Conservation (phyloP, 2,797 vertebrate species). For the Danionella dracula region DNA sequence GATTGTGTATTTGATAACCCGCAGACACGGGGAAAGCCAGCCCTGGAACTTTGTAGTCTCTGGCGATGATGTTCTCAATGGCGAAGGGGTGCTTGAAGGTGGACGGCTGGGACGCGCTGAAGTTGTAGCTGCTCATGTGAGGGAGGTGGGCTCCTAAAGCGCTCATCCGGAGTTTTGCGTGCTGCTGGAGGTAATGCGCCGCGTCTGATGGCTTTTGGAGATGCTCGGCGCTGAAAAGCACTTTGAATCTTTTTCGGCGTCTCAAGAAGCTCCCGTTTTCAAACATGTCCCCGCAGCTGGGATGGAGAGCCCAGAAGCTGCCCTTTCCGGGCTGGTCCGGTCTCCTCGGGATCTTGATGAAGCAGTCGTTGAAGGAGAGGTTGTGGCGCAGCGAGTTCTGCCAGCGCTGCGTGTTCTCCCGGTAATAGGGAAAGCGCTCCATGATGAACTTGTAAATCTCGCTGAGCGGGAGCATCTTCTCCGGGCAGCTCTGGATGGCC, state of each 20-base stretch:
- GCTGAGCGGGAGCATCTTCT: constrained; percentile 97
- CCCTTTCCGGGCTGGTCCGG: constrained; percentile 97
- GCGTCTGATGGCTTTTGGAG: constrained; percentile 85
- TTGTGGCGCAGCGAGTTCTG: constrained; percentile 97
- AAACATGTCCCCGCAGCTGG: constrained; percentile 96
- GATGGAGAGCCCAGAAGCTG: constrained; percentile 97
- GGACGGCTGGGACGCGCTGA: constrained; percentile 84
- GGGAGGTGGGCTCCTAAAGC: constrained; percentile 88
- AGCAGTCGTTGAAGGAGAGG: constrained; percentile 97
- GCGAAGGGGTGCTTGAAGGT: constrained; percentile 96
- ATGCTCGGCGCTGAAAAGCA: constrained; percentile 78
- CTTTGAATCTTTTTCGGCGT: constrained; percentile 92
- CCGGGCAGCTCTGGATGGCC: constrained; percentile 95
- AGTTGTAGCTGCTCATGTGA: constrained; percentile 84
- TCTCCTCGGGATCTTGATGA: constrained; percentile 94
- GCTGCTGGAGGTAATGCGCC: constrained; percentile 91
- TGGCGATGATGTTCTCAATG: constrained; percentile 92
- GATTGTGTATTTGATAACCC: constrained; percentile 89
- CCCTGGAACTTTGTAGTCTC: constrained; percentile 95
- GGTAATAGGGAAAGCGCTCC: constrained; percentile 95
- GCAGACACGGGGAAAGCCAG: constrained; percentile 71
- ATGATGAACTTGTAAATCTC: constrained; percentile 99
- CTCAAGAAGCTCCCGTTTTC: constrained; percentile 90
- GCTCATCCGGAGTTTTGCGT: constrained; percentile 88
- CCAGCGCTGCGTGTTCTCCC: constrained; percentile 97